A percentile compares a stretch with the other conserved stretches of the same genome.
Evolutionary conservation across 2,113 vertebrate genomes (phyloP).

Genomic region (Struthidea cinerea): DNA sequence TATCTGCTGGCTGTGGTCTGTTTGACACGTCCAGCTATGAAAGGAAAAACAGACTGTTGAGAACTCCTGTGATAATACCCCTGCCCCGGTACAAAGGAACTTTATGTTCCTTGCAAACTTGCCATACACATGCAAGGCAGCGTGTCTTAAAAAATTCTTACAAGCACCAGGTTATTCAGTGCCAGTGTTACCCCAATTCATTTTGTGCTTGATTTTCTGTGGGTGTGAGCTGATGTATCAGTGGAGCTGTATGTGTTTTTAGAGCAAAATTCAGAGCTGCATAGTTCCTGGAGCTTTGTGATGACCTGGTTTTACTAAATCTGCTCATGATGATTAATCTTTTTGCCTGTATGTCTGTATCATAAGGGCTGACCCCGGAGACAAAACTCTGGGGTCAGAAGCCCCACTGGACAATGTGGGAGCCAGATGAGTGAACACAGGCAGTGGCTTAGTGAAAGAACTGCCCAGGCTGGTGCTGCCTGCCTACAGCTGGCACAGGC

Average conservation of each 20-base stretch:
- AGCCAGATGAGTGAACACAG: background rate
- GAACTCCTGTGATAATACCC: background rate
- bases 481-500: background rate
- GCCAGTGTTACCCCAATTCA: background rate
- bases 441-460: background rate
- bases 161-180: background rate
- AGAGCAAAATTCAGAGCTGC: background rate
- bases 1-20: conserved; percentile 31
- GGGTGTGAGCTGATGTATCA: background rate
- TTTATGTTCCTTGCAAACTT: background rate
- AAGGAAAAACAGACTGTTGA: background rate
- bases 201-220: background rate
- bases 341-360: background rate
- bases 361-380: background rate
- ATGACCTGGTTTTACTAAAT: background rate
- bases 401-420: fast-evolving
- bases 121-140: background rate
- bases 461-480: background rate
- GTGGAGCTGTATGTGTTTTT: background rate
- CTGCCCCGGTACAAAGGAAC: background rate
- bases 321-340: background rate
- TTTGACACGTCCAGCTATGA: conserved; percentile 6
- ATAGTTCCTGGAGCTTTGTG: background rate
- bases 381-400: background rate
- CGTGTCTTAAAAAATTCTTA: background rate